Evolutionary conservation across 1,140 invertebrate genomes (phyloP), one percentile per base, ranked within the genome.

Genomic region (Colletes latitarsis): DNA sequence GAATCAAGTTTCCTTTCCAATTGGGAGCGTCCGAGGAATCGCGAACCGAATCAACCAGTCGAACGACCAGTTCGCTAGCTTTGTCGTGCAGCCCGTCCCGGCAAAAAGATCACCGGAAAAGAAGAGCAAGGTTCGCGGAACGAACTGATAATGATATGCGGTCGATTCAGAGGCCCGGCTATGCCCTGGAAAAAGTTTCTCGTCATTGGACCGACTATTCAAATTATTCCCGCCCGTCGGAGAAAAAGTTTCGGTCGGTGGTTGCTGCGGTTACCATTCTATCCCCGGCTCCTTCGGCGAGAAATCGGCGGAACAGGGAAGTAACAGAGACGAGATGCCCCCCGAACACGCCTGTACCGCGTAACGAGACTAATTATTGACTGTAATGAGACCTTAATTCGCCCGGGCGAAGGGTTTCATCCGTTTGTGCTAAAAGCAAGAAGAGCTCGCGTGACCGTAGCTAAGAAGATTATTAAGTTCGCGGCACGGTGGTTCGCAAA

Each of bases 121-220:
- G 57, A 39, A 15, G 71, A 81, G 52, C 58, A 52, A 67, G 62
- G 77, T 60, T 74, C 69, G 74, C 53, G 52, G 83, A 85, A 66
- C 58, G 78, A 76, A 60, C 82, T 85, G 84, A 82, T 85, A 85
- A 85, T 85, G 83, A 85, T 85, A 85, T 84, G 82, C 84, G 64
- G 69, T 66, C 83, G 78, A 85, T 78, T 74, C 78, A 52, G 70
- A 58, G 78, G 63, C 21, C 49, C 49, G 12, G 46, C 68, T 58
- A 73, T 80, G 53, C 64, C 58, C 57, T 71, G 84, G 84, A 78
- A 85, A 85, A 85, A 85, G 84, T 85, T 85, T 85, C 82, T 85
- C 84, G 82, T 85, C 84, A 77, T 85, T 81, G 57, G 49, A 62
- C 39, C 78, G 84, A 82, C 78, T 85, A 85, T 85, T 85, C 84